Evolutionary conservation across 2,113 vertebrate genomes (phyloP), one percentile per base, ranked within the genome.

Genomic region (Ictalurus furcatus): DNA sequence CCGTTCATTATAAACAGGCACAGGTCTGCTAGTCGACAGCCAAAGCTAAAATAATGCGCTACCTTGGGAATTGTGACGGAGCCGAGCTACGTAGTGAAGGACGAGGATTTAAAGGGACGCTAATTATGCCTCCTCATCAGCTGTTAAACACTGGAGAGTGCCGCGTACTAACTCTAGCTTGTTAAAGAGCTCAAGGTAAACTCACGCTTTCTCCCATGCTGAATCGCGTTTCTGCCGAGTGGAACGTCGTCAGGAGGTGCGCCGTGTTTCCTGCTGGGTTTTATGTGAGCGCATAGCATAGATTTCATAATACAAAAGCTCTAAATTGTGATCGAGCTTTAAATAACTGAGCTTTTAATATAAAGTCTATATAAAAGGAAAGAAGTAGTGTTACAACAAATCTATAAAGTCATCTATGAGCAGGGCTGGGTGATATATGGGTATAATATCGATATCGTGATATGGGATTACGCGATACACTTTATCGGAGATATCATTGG

Each of bases 1-100:
- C 83, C 82, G 79, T 93, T 92, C 85, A 91, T 93, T 92, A 92
- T 84, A 93, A 91, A 90, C 44, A 83, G 82, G 30, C 83, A 85
- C 89, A 61, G 86, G 71, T 52, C 61, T 88, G 76, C 84, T 54
- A 56, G 87, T 65, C 87, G 83, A 90, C 84, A 89, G 86, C 73
- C 12, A 90, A 89, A 73, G 78, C 76, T 82, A 82, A 91, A 88
- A 92, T 90, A 91, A 91, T 89, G 71, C 87, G 86, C 78, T 58
- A n/a, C 52, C 65, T 85, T 84, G 89, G 81, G 85, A 90, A 91
- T 59, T 85, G 52, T 86, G 30, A 61, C 59, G 65, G 0, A 73
- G 54, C 65, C 63, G 91, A 44, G 88, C 84, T n/a, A 71, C 28
- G 19, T 84, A 40, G 30, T 85, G 81, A 69, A 81, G 48, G 69